Evolutionary conservation across 2,888 invertebrate genomes (phyloP), one percentile per base, ranked within the genome.

Genomic region (Cheilosia scutellata): DNA sequence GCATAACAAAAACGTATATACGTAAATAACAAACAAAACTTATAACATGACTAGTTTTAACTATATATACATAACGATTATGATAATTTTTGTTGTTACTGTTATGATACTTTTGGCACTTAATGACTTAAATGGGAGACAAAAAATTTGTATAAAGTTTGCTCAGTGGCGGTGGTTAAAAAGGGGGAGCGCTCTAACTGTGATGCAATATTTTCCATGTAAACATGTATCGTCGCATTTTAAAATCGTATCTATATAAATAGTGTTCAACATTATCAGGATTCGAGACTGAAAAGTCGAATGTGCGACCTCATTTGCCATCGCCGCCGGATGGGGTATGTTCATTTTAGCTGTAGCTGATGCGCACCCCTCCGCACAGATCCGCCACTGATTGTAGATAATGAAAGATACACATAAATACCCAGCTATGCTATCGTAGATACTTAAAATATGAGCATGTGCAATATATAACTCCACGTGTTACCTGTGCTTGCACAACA

Each of bases 371-470:
- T 11, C 11, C 11, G 0, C 0, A 37, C 4, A 2, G 37, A 37
- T 37, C 37, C 37, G 11, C 37, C 37, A 37, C 11, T 37, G 37
- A 37, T 37, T 37, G 37, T 11, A 37, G 37, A 37, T 37, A 37
- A 4, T 11, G 9, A 37, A 37, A 37, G 37, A 37, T 47, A 13
- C 20, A 49, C 9, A 33, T 20, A 65, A 6, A 63, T 63, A 20
- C 20, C 0, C 16, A 47, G 4, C 27, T 44, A 44, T 27, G 7
- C 60, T 42, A 44, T 31, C 31, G 0, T 47, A 47, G 16, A 51
- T 65, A 65, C 37, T 51, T 65, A 27, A 49, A 49, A 53, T 42
- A 42, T 42, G 42, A 55, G 16, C n/a, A 66, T 53, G 29, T 53
- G 53, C 16, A 55, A 66, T 66, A 55, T 47, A 44, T 25, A 5